Evolutionary conservation across 2,113 vertebrate species (phyloP), one percentile per base, ranked within the genome.

Genomic region (Phalacrocorax aristotelis): DNA sequence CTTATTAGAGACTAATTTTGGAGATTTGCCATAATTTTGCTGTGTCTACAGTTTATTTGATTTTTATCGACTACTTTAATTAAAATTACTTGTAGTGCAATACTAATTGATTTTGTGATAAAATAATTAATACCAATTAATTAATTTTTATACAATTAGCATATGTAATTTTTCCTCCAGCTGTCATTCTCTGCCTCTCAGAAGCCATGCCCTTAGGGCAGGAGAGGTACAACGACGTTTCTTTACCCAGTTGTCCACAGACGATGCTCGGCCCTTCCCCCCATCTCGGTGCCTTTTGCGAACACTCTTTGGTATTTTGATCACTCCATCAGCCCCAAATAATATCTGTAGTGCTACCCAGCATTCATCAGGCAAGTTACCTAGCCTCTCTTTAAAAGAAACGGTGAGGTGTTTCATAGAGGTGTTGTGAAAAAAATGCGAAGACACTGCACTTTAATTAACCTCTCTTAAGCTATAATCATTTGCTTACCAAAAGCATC

Each of bases 111-210:
- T 97, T 96, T 95, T 96, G 69, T 94, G 94, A 98, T 98, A 97
- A 97, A 97, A 97, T 93, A 98, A 97, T 96, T 98, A 97, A 97
- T 90, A 96, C 29, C 69, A 95, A 97, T 97, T 98, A 98, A 97
- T 97, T 97, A 36, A 26, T 89, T 97, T 90, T 81, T 7, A 72
- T 84, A 52, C 91, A 51, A 97, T 98, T 96, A 96, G 49, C 93
- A 91, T 89, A 92, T 27, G 85, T 65, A 60, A 93, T 92, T 91
- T 97, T 96, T 86, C 61, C 61, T 55, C 42, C 86, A 85, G 82
- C 79, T 97, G 82, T 82, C 75, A 78, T 40, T 82, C 82, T 71
- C 86, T 91, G 44, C 18, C 89, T 90, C 82, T 95, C 83, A 54
- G 81, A 95, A 97, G 87, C 90, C 29, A 68, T 44, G 32, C 58